phyloP scores from a whole-genome alignment of 2,888 invertebrate species.

The Thera obeliscata region DNA sequence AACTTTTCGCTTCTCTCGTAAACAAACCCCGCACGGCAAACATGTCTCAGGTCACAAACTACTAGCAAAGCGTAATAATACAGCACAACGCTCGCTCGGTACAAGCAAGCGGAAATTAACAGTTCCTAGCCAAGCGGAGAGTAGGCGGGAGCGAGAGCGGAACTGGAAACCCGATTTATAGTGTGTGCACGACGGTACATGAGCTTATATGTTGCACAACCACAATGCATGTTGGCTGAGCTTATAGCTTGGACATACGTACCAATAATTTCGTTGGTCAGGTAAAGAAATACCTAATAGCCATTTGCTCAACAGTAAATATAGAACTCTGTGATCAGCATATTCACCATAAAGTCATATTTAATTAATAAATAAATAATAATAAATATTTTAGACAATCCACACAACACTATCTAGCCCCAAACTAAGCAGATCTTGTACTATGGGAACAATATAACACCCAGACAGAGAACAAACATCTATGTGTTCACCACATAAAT shows the following conservation, averaged over 20 bases:
- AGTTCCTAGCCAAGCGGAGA: conserved; percentile 66
- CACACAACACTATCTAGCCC: too few species aligned
- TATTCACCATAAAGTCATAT: too few species aligned
- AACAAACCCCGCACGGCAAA: conserved; percentile 45
- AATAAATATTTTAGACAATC: too few species aligned
- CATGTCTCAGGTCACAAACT: conserved; percentile 77
- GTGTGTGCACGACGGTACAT: conserved; percentile 23
- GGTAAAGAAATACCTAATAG: background rate
- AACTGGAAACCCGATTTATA: conserved; percentile 66
- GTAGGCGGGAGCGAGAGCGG: conserved; percentile 56
- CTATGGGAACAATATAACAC: too few species aligned
- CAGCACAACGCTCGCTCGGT: conserved; percentile 70
- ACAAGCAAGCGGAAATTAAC: conserved; percentile 82
- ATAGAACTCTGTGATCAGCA: too few species aligned
- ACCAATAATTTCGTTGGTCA: background rate
- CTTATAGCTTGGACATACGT: background rate
- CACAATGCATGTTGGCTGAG: conserved; percentile 16
- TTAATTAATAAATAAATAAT: too few species aligned
- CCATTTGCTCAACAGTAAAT: too few species aligned
- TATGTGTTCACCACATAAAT: too few species aligned
- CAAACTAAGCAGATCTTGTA: too few species aligned
- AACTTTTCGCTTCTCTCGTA: conserved; percentile 34
- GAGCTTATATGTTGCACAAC: conserved; percentile 30
- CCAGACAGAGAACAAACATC: too few species aligned
- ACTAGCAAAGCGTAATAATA: conserved; percentile 78